A percentile compares a stretch with the other conserved stretches of the same genome.
These are phyloP conservation scores for Schizaphis graminum DNA, from an alignment of 2,888 invertebrate species.

Conservation along the genomic window DNA sequence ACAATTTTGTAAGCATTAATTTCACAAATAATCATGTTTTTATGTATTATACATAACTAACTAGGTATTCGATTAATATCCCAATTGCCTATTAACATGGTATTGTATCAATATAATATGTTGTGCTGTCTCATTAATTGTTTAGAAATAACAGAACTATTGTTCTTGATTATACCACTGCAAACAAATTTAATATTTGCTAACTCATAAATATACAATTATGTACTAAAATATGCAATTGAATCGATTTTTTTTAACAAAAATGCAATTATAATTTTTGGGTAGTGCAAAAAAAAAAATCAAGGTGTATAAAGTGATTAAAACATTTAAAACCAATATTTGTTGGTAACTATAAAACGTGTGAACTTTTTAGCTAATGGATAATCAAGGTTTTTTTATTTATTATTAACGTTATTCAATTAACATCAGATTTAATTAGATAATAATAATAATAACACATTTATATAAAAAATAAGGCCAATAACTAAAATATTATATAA, in stretches of 20 bases:
- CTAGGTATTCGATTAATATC: background rate
- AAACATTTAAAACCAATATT: background rate
- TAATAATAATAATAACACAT: background rate
- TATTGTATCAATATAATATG: background rate
- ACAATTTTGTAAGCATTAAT: background rate
- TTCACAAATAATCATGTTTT: background rate
- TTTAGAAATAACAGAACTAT: background rate
- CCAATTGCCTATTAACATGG: background rate
- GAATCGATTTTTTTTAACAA: background rate
- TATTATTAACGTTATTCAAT: background rate
- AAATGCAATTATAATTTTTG: background rate
- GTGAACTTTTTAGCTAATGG: background rate
- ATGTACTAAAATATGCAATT: slow-evolving; percentile 1
- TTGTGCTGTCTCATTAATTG: background rate
- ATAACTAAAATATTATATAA: background rate
- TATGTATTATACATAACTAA: background rate
- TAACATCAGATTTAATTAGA: slow-evolving; percentile 29
- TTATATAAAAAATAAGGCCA: background rate
- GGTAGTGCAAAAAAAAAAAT: background rate
- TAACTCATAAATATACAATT: background rate
- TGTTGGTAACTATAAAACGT: background rate
- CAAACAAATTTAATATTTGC: background rate
- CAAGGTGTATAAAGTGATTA: background rate
- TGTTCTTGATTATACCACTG: background rate
- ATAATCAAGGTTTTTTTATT: background rate